Evolutionary conservation across 2,888 invertebrate genomes (phyloP).

Genomic region (Saturnia pavonia): DNA sequence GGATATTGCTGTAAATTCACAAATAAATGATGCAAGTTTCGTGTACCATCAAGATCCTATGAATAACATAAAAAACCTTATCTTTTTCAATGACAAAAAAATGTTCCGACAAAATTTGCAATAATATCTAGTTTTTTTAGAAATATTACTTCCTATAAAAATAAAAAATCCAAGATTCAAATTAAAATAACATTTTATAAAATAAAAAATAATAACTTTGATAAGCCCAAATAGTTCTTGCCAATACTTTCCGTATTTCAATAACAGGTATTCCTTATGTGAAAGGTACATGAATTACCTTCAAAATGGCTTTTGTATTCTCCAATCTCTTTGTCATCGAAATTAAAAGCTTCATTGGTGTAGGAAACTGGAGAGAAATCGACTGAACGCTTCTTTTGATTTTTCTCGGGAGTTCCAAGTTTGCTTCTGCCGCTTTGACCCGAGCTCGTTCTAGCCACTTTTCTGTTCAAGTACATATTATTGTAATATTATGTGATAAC

Average conservation of each 20-base stretch:
- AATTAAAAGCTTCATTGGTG: constrained; percentile 58
- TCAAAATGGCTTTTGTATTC: constrained; percentile 40
- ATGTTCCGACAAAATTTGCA: too few relatives aligned
- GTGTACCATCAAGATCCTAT: too few relatives aligned
- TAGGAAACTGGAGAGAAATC: constrained; percentile 63
- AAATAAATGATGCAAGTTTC: neutral
- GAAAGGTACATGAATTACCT: constrained; percentile 26
- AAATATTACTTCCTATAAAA: too few relatives aligned
- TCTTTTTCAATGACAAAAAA: too few relatives aligned
- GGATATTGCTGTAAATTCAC: constrained; percentile 26
- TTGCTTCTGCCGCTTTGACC: constrained; percentile 54
- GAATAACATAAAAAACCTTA: too few relatives aligned
- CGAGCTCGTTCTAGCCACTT: constrained; percentile 52
- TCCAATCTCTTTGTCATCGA: constrained; percentile 44
- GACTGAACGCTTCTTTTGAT: constrained; percentile 61
- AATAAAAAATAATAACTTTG: too few relatives aligned
- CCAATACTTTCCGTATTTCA: too few relatives aligned
- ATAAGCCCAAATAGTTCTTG: too few relatives aligned
- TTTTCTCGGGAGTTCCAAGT: neutral
- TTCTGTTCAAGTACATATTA: constrained; percentile 38
- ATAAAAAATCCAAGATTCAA: too few relatives aligned
- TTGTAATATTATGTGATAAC: neutral
- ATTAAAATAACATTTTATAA: too few relatives aligned
- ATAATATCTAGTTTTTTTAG: too few relatives aligned
- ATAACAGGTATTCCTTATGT: neutral